Evolutionary conservation across 2,888 invertebrate genomes (phyloP), one percentile per base, ranked within the genome.

Genomic region (Caenorhabditis becei): DNA sequence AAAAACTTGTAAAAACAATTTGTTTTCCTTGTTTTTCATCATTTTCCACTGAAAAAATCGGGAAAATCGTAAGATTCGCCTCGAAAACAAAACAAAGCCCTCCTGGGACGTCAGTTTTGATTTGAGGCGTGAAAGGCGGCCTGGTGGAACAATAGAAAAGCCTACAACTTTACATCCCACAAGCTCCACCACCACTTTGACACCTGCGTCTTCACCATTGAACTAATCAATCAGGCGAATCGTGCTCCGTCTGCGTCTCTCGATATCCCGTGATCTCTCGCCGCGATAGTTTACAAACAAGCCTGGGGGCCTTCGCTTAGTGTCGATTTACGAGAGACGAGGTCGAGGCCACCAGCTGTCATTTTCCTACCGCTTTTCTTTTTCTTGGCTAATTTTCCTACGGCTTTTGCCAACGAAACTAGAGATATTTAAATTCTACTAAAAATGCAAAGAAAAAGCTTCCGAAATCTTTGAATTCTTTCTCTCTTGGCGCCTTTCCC

Each of bases 251-350:
- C 72, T 63, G 63, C 58, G 72, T 65, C 35, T 72, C 72, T 49
- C 49, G 65, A 63, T 65, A 65, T 65, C 65, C 58, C 23, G 24
- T 20, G 32, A 32, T 44, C 37, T 37, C 32, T 49, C 32, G 37
- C 51, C 35, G 35, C 74, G 65, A 74, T 74, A 56, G 74, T 74
- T 74, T 74, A 74, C 74, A 74, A 74, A 74, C 74, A 74, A 74
- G 74, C 72, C 62, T 28, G 59, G 59, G n/a, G n/a, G n/a, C n/a
- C n/a, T n/a, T n/a, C n/a, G n/a, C 51, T 24, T 24, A 62, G 72
- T 65, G 74, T 74, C 65, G 74, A 74, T 74, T 74, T 74, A 74
- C 65, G 65, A 70, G 70, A 53, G 59, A 14, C 62, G 72, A 66
- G 74, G 74, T 74, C 74, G 74, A 74, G 59, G 49, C 56, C 63